A percentile compares a stretch with the other conserved stretches of the same genome.
phyloP scores from a whole-genome alignment of 2,888 invertebrate species.

The Eristalis pertinax region DNA sequence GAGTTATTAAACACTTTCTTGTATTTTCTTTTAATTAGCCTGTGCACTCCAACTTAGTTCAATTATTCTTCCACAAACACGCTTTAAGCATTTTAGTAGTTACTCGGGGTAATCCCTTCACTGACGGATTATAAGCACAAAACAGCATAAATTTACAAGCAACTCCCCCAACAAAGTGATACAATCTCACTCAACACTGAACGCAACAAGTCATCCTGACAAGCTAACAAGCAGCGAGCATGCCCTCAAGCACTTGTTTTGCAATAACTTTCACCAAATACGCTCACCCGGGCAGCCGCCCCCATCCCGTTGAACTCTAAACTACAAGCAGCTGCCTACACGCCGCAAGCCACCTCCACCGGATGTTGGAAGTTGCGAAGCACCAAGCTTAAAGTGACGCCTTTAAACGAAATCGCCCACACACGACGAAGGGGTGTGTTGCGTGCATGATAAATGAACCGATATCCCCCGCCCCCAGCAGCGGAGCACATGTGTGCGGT shows the following conservation, averaged over 20 bases:
- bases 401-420: neutral
- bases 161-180: neutral
- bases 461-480: neutral
- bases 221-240: neutral
- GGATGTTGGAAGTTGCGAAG: neutral
- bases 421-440: too few species aligned
- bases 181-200: neutral
- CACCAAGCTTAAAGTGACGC: neutral
- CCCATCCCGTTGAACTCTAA: neutral
- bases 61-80: too few species aligned
- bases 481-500: slow-evolving; percentile 9
- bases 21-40: too few species aligned
- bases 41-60: too few species aligned
- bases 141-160: neutral
- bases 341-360: neutral
- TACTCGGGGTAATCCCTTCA: too few species aligned
- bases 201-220: neutral
- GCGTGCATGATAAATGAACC: neutral
- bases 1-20: too few species aligned
- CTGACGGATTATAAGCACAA: too few species aligned
- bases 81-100: too few species aligned
- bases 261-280: neutral
- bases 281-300: neutral
- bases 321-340: neutral
- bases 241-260: neutral